phyloP scores from a whole-genome alignment of 2,797 vertebrate genomes.

The Pogonophryne albipinna region DNA sequence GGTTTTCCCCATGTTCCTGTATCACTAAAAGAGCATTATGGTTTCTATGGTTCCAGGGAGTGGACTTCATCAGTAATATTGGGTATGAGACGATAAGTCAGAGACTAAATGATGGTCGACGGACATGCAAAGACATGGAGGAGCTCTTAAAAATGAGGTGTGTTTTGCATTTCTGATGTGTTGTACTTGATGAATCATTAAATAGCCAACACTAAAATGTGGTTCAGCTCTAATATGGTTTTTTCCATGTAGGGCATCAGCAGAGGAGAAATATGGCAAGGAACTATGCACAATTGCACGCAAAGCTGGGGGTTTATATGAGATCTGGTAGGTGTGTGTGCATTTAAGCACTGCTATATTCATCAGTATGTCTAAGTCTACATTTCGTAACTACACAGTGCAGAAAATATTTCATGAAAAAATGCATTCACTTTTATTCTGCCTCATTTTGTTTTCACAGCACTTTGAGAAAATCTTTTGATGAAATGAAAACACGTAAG shows the following conservation, averaged over 20 bases:
- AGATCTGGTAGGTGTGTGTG: conserved; percentile 88
- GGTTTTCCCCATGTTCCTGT: not conserved
- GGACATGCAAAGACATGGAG: conserved; percentile 95
- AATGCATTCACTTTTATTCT: not conserved
- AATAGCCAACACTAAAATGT: not conserved
- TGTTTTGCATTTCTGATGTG: not conserved
- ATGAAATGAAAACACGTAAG: conserved; percentile 94
- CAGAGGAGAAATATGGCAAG: conserved; percentile 96
- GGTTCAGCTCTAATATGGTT: not conserved
- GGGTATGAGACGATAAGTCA: conserved; percentile 92
- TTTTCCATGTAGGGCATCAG: conserved; percentile 86
- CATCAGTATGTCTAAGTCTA: not conserved
- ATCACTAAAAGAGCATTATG: not conserved
- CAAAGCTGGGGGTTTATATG: conserved; percentile 92
- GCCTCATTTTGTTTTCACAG: conserved; percentile 74
- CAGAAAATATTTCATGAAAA: not conserved
- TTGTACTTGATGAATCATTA: not conserved
- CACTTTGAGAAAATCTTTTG: conserved; percentile 91
- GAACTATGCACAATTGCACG: conserved; percentile 92
- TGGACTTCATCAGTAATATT: conserved; percentile 88
- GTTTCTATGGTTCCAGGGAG: conserved; percentile 80
- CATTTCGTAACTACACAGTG: not conserved
- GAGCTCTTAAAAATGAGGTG: conserved; percentile 96
- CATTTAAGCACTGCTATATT: not conserved
- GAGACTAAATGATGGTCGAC: conserved; percentile 90